phyloP scores from a whole-genome alignment of 2,113 vertebrate species.

The Rallus limicola region DNA sequence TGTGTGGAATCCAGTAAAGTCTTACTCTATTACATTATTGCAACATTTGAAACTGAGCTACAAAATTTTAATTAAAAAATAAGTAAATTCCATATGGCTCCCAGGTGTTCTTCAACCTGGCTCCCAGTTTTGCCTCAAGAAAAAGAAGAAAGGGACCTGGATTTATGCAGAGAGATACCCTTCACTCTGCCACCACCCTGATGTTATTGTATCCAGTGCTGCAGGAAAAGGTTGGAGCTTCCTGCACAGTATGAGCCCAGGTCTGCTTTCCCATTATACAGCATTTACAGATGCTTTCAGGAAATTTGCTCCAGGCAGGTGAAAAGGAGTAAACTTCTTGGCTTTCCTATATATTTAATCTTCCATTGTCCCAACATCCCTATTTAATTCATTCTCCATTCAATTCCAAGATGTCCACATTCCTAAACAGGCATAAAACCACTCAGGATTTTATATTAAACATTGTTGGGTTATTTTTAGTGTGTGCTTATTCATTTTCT shows the following conservation, averaged over 20 bases:
- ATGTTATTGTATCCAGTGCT: neutral
- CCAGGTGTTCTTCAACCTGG: constrained; percentile 59
- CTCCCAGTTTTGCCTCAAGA: neutral
- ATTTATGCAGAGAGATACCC: constrained; percentile 25
- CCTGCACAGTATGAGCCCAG: constrained; percentile 40
- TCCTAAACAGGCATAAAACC: neutral
- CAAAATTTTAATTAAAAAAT: constrained; percentile 63
- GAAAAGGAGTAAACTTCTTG: constrained; percentile 38
- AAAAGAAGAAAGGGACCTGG: constrained; percentile 24
- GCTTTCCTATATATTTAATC: constrained; percentile 39
- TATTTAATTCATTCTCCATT: constrained; percentile 44
- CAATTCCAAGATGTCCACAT: constrained; percentile 5
- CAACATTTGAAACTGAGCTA: constrained; percentile 53
- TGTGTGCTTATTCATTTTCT: neutral
- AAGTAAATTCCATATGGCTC: constrained; percentile 62
- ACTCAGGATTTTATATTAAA: neutral
- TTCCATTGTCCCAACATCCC: neutral
- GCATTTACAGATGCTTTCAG: constrained; percentile 59
- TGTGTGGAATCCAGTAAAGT: constrained; percentile 45
- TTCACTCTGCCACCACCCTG: neutral
- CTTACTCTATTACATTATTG: constrained; percentile 65
- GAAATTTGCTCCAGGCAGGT: constrained; percentile 51
- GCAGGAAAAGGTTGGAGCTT: constrained; percentile 40
- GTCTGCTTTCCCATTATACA: constrained; percentile 10
- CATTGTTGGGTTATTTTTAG: neutral